These are phyloP conservation scores for Zygogramma bicolorata DNA, from an alignment of 2,888 invertebrate species.

Conservation along the genomic window DNA sequence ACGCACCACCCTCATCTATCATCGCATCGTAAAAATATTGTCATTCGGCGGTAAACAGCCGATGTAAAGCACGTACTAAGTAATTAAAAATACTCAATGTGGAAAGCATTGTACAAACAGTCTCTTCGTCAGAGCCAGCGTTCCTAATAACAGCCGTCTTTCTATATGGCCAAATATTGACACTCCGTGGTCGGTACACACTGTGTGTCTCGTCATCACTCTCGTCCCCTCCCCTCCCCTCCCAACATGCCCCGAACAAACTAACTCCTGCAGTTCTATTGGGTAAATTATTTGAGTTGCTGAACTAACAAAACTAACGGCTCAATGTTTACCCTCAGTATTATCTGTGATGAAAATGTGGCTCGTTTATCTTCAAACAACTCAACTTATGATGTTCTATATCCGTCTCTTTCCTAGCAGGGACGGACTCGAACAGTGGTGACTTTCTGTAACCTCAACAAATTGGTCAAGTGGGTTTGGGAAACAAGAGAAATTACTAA, in stretches of 20 bases:
- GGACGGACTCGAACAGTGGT: not conserved
- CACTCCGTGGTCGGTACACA: conserved; percentile 64
- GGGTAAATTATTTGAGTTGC: conserved; percentile 68
- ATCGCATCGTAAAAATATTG: too few species aligned
- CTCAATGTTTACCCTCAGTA: conserved; percentile 64
- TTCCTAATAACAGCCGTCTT: conserved; percentile 64
- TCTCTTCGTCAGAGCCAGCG: conserved; percentile 31
- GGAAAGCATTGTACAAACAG: conserved; percentile 33
- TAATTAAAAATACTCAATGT: conserved; percentile 22
- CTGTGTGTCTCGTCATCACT: conserved; percentile 55
- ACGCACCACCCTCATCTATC: too few species aligned
- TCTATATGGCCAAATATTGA: conserved; percentile 66
- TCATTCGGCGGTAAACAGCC: conserved; percentile 34
- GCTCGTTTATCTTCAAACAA: conserved; percentile 63
- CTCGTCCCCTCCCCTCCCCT: conserved; percentile 44
- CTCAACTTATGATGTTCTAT: conserved; percentile 44
- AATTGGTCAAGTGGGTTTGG: too few species aligned
- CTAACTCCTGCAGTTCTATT: conserved; percentile 63
- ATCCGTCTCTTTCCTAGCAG: conserved; percentile 2
- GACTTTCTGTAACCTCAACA: not conserved
- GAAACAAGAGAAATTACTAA: too few species aligned
- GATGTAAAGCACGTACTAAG: conserved; percentile 16
- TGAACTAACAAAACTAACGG: conserved; percentile 68
- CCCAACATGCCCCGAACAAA: conserved; percentile 61
- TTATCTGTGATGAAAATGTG: conserved; percentile 68